Evolutionary conservation across 2,888 invertebrate genomes (phyloP).

Genomic region (Agonopterix subpropinquella): DNA sequence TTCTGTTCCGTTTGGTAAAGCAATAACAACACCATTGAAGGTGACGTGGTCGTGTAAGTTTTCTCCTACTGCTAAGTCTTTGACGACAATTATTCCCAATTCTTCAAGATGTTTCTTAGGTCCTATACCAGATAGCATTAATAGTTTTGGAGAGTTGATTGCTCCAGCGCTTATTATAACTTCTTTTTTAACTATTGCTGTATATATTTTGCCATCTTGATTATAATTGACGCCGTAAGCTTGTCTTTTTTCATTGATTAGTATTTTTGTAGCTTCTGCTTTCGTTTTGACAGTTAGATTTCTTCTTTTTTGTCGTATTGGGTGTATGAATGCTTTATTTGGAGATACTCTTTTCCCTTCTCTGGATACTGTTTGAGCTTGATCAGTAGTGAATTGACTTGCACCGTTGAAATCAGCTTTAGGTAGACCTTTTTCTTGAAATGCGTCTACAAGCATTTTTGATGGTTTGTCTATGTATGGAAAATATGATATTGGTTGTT

Average conservation of each 20-base stretch:
- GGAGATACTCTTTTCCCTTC: conserved; percentile 77
- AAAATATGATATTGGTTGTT: conserved; percentile 75
- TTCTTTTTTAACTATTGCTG: conserved; percentile 44
- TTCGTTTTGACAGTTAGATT: conserved; percentile 67
- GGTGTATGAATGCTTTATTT: conserved; percentile 78
- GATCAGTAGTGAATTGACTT: conserved; percentile 71
- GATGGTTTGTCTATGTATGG: conserved; percentile 76
- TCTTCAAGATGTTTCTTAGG: conserved; percentile 38
- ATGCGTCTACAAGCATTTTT: conserved; percentile 69
- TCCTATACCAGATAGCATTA: conserved; percentile 57
- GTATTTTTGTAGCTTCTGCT: conserved; percentile 69
- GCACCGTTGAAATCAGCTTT: conserved; percentile 72
- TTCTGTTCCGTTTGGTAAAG: conserved; percentile 63
- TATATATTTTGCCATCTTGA: conserved; percentile 22
- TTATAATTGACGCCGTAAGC: conserved; percentile 46
- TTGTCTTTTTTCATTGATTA: conserved; percentile 50
- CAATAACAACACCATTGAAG: conserved; percentile 63
- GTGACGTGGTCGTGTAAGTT: conserved; percentile 58
- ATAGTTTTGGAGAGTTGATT: conserved; percentile 45
- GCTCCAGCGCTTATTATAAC: conserved; percentile 47
- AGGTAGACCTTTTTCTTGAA: conserved; percentile 73
- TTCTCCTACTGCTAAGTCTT: conserved; percentile 48
- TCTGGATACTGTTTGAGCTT: conserved; percentile 70
- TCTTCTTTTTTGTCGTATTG: conserved; percentile 69
- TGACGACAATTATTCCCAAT: conserved; percentile 31